phyloP scores from a whole-genome alignment of 2,797 vertebrate species.

The Sebastes itinus region DNA sequence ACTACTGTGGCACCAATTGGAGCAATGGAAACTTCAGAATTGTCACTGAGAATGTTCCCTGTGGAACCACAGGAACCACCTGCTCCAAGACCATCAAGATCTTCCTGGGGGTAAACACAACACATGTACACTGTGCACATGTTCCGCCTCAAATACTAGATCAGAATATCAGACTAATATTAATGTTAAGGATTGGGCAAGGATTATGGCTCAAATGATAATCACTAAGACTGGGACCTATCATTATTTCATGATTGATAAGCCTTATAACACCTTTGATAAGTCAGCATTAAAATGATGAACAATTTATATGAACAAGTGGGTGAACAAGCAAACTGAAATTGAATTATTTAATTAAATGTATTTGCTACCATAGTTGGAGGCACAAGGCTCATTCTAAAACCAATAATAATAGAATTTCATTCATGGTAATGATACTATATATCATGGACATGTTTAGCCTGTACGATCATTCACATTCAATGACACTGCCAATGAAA shows the following conservation, averaged over 20 bases:
- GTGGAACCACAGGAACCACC: constrained; percentile 90
- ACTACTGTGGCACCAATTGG: constrained; percentile 79
- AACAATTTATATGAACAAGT: neutral
- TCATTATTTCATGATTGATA: neutral
- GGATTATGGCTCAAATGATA: neutral
- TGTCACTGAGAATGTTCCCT: constrained; percentile 91
- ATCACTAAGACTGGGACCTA: neutral
- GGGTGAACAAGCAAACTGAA: neutral
- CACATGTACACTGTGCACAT: neutral
- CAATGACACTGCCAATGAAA: neutral
- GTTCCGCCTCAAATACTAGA: neutral
- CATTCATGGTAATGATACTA: neutral
- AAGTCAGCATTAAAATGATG: neutral
- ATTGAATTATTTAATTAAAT: neutral
- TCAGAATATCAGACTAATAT: neutral
- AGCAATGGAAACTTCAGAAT: constrained; percentile 85
- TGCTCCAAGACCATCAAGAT: constrained; percentile 94
- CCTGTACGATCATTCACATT: neutral
- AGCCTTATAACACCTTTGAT: neutral
- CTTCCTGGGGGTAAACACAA: constrained; percentile 82
- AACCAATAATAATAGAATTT: neutral
- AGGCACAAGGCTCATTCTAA: neutral
- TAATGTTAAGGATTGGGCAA: neutral
- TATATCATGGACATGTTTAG: neutral
- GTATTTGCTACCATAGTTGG: neutral